Evolutionary conservation across 92 coral and sea anemone genomes (phyloP).

Genomic region (Heliopora coerulea): DNA sequence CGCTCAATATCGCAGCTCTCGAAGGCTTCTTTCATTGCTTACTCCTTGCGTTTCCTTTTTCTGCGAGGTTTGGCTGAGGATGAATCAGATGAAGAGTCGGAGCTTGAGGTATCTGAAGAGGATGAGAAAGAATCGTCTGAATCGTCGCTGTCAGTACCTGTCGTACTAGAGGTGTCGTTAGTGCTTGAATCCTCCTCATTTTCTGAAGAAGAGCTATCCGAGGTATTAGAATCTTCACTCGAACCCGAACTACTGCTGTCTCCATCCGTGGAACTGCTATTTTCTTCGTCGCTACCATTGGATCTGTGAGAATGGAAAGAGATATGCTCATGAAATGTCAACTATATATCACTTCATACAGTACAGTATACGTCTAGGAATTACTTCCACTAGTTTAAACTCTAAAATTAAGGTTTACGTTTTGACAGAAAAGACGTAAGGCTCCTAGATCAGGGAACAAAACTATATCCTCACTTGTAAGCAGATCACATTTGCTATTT

Average conservation of each 20-base stretch:
- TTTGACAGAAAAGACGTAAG: too few species aligned
- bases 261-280: background rate
- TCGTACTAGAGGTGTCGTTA: conserved; percentile 2
- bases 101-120: conserved; percentile 14
- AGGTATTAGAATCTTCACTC: conserved; percentile 1
- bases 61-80: conserved; percentile 2
- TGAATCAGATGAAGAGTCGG: background rate
- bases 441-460: too few species aligned
- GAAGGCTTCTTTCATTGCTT: too few species aligned
- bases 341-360: too few species aligned
- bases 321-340: too few species aligned
- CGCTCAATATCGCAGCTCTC: too few species aligned
- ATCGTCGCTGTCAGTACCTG: conserved; percentile 19
- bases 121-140: conserved; percentile 17
- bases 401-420: too few species aligned
- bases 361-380: too few species aligned
- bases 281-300: background rate
- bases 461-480: too few species aligned
- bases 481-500: too few species aligned
- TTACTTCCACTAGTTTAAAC: too few species aligned
- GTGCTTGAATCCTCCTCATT: conserved; percentile 11
- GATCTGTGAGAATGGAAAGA: background rate
- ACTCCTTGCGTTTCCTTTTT: conserved; percentile 13
- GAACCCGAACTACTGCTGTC: conserved; percentile 14
- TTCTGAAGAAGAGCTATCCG: conserved; percentile 25